phyloP scores from a whole-genome alignment of 2,888 invertebrate species.

The Actias luna region DNA sequence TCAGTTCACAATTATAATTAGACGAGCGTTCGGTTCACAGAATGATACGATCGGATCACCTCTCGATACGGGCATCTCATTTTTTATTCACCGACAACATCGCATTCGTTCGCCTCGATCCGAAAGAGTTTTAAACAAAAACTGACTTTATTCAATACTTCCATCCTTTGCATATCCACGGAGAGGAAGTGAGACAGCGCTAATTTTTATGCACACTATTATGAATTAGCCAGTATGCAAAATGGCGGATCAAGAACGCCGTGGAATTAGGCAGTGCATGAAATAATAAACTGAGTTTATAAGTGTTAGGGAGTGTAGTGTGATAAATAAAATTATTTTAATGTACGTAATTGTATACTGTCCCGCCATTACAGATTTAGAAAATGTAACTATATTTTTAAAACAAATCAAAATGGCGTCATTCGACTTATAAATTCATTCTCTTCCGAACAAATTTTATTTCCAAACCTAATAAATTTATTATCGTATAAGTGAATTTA shows the following conservation, averaged over 20 bases:
- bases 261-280: background rate
- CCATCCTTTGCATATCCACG: background rate
- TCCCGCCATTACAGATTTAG: background rate
- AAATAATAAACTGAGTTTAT: background rate
- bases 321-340: slow-evolving; percentile 1
- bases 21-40: slow-evolving; percentile 33
- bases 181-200: background rate
- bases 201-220: background rate
- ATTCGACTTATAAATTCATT: too few species aligned
- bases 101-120: slow-evolving; percentile 50
- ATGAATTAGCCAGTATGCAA: slow-evolving; percentile 10
- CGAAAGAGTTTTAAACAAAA: slow-evolving; percentile 12
- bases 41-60: slow-evolving; percentile 51
- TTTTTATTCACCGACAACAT: slow-evolving; percentile 49
- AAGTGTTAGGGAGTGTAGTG: background rate
- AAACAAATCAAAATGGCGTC: background rate
- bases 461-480: too few species aligned
- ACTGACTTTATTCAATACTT: slow-evolving; percentile 10
- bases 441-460: too few species aligned
- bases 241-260: slow-evolving; percentile 1
- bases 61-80: slow-evolving; percentile 39
- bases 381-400: too few species aligned
- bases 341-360: background rate
- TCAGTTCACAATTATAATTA: slow-evolving; percentile 55
- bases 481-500: background rate